Conservation (phyloP, 2,797 vertebrate genomes). For the Semaprochilodus insignis region DNA sequence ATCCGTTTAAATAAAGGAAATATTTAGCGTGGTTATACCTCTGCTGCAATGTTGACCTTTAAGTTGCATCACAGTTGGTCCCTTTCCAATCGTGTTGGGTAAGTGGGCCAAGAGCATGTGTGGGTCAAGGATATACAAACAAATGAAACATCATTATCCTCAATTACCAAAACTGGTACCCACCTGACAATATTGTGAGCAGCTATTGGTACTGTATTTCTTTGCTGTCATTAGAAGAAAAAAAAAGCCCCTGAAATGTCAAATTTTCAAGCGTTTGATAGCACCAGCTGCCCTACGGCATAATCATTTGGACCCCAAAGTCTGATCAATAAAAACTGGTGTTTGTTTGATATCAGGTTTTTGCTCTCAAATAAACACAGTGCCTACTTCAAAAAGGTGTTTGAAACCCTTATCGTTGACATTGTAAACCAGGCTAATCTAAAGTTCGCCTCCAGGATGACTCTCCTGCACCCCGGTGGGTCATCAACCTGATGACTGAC, state of each 20-base stretch:
- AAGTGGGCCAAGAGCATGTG: conserved; percentile 8
- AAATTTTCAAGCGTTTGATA: too few relatives aligned
- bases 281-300: too few relatives aligned
- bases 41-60: background rate
- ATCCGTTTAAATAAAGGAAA: background rate
- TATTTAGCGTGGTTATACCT: background rate
- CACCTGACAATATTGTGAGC: background rate
- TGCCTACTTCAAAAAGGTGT: too few relatives aligned
- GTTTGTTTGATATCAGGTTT: too few relatives aligned
- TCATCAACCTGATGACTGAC: conserved; percentile 78
- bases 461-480: conserved; percentile 70
- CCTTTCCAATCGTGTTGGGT: background rate
- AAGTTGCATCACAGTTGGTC: background rate
- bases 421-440: background rate
- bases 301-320: too few relatives aligned
- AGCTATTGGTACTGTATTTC: background rate
- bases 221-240: background rate
- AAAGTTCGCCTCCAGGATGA: conserved; percentile 24
- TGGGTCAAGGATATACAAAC: conserved; percentile 11
- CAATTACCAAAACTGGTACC: background rate
- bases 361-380: too few relatives aligned
- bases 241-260: too few relatives aligned
- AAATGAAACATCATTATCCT: background rate
- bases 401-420: too few relatives aligned
- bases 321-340: too few relatives aligned